These are phyloP conservation scores for Chloromyia formosa DNA, from an alignment of 2,888 invertebrate species.

Conservation along the genomic window DNA sequence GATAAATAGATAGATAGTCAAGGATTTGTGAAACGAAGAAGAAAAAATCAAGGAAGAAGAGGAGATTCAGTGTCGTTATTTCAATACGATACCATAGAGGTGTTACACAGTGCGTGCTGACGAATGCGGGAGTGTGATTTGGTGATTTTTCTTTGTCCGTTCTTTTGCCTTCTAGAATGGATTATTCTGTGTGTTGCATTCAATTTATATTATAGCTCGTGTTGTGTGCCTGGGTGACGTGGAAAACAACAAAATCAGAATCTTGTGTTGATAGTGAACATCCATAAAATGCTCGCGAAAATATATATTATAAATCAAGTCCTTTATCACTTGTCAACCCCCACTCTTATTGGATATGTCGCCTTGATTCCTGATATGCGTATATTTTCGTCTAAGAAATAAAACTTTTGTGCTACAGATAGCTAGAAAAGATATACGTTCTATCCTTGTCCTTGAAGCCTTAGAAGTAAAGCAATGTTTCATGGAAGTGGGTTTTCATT, in stretches of 20 bases:
- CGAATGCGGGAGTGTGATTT: neutral
- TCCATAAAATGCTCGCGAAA: neutral
- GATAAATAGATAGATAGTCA: constrained; percentile 6
- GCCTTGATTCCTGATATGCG: neutral
- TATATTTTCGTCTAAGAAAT: too few relatives aligned
- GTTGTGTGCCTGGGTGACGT: neutral
- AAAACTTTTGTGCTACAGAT: neutral
- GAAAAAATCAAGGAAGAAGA: neutral
- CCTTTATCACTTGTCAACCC: constrained; percentile 35
- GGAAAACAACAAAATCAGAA: neutral
- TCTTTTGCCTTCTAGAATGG: neutral
- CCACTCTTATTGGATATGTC: constrained; percentile 16
- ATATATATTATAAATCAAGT: constrained; percentile 34
- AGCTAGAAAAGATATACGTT: neutral
- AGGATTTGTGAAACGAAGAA: neutral
- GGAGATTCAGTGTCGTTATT: constrained; percentile 12
- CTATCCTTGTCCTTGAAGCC: too few relatives aligned
- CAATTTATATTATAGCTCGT: neutral
- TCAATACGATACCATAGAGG: constrained; percentile 6
- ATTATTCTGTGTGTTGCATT: constrained; percentile 16
- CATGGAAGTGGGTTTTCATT: constrained; percentile 12
- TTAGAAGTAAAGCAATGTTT: constrained; percentile 2
- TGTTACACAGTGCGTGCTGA: neutral
- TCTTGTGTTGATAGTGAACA: constrained; percentile 26
- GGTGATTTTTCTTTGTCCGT: constrained; percentile 18